Evolutionary conservation across 2,888 invertebrate species (phyloP).

Genomic region (Baccha elongata): DNA sequence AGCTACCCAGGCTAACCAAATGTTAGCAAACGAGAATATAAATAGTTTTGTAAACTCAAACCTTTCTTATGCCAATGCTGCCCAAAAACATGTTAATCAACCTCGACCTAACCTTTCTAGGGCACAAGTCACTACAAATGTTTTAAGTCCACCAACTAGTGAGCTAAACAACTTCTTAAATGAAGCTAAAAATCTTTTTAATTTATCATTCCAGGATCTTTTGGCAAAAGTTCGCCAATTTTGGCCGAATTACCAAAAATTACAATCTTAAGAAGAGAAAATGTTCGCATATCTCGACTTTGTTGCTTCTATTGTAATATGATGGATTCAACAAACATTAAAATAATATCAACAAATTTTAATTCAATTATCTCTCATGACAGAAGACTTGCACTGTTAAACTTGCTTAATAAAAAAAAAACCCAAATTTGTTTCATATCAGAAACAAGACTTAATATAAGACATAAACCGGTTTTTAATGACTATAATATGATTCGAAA

Average conservation of each 20-base stretch:
- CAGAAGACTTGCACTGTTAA: slow-evolving; percentile 13
- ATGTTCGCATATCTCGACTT: slow-evolving; percentile 15
- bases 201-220: not conserved
- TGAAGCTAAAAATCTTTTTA: slow-evolving; percentile 4
- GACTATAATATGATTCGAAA: not conserved
- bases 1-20: not conserved
- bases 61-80: slow-evolving; percentile 12
- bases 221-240: slow-evolving; percentile 23
- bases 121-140: not conserved
- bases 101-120: not conserved
- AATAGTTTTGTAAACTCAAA: slow-evolving; percentile 16
- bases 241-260: slow-evolving; percentile 19
- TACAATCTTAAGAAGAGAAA: slow-evolving; percentile 3
- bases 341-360: slow-evolving; percentile 31
- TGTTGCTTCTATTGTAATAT: slow-evolving; percentile 12
- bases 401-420: slow-evolving; percentile 2
- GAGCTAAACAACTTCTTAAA: slow-evolving; percentile 26
- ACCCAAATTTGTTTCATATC: slow-evolving; percentile 22
- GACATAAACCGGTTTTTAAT: too few species aligned
- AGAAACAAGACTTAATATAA: slow-evolving; percentile 2
- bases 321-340: slow-evolving; percentile 9
- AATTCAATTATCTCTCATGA: too few species aligned
- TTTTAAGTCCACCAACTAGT: not conserved
- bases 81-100: not conserved
- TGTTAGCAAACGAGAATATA: not conserved